Conservation (phyloP, 1,140 invertebrate genomes). For the Sinonovacula constricta region DNA sequence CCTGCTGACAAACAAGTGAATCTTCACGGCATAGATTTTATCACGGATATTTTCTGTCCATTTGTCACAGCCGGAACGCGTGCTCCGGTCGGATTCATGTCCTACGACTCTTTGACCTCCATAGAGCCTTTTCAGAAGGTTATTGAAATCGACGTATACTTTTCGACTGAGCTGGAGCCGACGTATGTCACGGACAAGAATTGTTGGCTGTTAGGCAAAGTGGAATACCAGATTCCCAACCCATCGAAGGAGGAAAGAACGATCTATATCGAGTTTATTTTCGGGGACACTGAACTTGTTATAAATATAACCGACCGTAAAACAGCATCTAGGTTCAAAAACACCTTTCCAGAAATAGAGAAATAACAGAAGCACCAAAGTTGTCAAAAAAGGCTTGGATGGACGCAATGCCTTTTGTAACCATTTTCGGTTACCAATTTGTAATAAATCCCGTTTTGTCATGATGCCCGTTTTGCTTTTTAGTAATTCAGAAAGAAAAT, state of each 20-base stretch:
- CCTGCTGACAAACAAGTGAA: conserved; percentile 79
- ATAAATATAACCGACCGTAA: conserved; percentile 48
- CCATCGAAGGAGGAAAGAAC: conserved; percentile 69
- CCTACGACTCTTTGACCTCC: conserved; percentile 39
- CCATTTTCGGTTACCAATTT: no score
- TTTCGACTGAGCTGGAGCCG: conserved; percentile 77
- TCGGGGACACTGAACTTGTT: conserved; percentile 82
- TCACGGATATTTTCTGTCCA: conserved; percentile 80
- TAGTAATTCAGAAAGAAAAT: no score
- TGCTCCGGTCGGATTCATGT: conserved; percentile 45
- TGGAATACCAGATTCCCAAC: conserved; percentile 80
- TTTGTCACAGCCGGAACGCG: conserved; percentile 58
- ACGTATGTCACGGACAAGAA: conserved; percentile 81
- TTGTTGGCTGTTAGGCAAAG: conserved; percentile 80
- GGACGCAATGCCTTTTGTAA: no score
- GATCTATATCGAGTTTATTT: conserved; percentile 81
- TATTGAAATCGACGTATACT: conserved; percentile 80
- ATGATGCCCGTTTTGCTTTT: no score
- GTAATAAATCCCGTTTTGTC: no score
- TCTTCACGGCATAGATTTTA: conserved; percentile 80
- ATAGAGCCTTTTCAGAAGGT: conserved; percentile 50
- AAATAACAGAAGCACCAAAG: no score
- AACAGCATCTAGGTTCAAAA: conserved; percentile 46
- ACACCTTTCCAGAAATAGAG: conserved; percentile 47
- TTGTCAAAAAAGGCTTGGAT: no score